A percentile compares a stretch with the other conserved stretches of the same genome.
phyloP scores from a whole-genome alignment of 2,113 vertebrate genomes.

The Thamnophis sirtalis region DNA sequence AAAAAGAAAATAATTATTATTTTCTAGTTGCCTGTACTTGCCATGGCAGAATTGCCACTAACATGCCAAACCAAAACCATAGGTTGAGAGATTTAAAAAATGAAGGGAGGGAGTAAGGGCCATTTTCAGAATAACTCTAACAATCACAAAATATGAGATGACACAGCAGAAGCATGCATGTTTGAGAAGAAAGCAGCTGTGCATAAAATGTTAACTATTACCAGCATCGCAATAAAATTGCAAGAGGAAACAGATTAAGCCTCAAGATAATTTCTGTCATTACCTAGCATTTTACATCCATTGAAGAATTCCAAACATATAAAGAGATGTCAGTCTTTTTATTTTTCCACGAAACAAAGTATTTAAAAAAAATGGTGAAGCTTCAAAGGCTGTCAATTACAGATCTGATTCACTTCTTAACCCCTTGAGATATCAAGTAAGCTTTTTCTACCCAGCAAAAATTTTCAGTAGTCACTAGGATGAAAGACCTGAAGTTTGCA shows the following conservation, averaged over 20 bases:
- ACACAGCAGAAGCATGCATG: slow-evolving; percentile 34
- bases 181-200: slow-evolving; percentile 52
- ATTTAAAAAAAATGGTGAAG: not conserved
- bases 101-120: not conserved
- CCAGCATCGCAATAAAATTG: slow-evolving; percentile 49
- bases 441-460: slow-evolving; percentile 37
- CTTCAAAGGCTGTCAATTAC: slow-evolving; percentile 68
- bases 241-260: slow-evolving; percentile 55
- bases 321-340: slow-evolving; percentile 65
- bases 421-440: slow-evolving; percentile 59
- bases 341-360: slow-evolving; percentile 23
- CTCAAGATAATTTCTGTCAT: slow-evolving; percentile 68
- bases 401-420: slow-evolving; percentile 68
- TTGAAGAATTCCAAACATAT: slow-evolving; percentile 66
- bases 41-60: slow-evolving; percentile 52
- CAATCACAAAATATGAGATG: slow-evolving; percentile 31
- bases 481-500: slow-evolving; percentile 41
- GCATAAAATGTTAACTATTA: slow-evolving; percentile 61
- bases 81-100: not conserved
- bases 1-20: slow-evolving; percentile 54
- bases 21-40: slow-evolving; percentile 52
- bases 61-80: slow-evolving; percentile 6
- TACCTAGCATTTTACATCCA: slow-evolving; percentile 62
- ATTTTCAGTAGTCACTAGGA: slow-evolving; percentile 45
- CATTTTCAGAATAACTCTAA: slow-evolving; percentile 8